Conservation (phyloP, 1,140 invertebrate genomes). For the Saccostrea echinata region DNA sequence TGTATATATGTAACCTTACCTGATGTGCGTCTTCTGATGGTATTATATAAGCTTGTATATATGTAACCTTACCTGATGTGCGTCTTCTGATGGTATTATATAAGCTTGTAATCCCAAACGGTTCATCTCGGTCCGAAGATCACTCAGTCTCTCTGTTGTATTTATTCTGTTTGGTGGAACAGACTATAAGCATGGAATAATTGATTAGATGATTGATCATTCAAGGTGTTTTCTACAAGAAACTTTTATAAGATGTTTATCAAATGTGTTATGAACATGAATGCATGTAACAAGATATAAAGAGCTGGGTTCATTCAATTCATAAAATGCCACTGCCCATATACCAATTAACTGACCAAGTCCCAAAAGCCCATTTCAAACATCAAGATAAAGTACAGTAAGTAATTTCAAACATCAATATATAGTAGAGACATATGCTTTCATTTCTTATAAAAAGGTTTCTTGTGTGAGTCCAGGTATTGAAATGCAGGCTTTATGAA, state of each 20-base stretch:
- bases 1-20: no score
- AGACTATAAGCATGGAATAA: background rate
- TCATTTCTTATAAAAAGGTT: no score
- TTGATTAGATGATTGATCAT: background rate
- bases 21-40: conserved; percentile 85
- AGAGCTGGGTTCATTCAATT: no score
- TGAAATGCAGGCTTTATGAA: no score
- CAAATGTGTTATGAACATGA: background rate
- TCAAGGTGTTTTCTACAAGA: background rate
- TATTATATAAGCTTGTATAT: conserved; percentile 87
- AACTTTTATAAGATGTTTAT: background rate
- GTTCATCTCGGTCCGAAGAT: conserved; percentile 54
- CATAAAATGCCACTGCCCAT: no score
- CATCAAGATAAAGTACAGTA: no score
- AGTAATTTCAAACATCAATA: no score
- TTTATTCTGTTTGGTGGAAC: conserved; percentile 55
- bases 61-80: conserved; percentile 84
- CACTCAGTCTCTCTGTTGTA: conserved; percentile 61
- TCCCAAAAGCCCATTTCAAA: no score
- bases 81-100: conserved; percentile 89
- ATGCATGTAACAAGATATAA: background rate
- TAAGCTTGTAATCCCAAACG: conserved; percentile 83
- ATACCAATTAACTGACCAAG: no score
- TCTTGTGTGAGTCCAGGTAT: no score
- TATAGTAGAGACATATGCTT: no score